phyloP scores from a whole-genome alignment of 1,140 invertebrate genomes.

The Metaphire vulgaris region DNA sequence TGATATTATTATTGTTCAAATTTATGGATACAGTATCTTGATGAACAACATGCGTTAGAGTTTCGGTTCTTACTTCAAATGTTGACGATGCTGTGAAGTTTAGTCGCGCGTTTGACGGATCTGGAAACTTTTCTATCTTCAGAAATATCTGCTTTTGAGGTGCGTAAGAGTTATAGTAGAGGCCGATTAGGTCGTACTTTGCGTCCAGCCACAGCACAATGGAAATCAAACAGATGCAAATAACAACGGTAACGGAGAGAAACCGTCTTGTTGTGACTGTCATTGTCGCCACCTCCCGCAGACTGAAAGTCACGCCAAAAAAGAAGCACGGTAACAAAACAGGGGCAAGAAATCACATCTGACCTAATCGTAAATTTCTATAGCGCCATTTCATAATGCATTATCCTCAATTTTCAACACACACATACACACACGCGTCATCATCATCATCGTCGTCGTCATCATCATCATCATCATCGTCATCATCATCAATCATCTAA shows the following conservation, averaged over 20 bases:
- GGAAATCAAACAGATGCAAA: neutral
- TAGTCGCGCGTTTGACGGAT: no score
- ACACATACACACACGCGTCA: neutral
- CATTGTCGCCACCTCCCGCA: neutral
- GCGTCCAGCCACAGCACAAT: no score
- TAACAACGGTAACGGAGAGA: neutral
- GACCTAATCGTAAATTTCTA: neutral
- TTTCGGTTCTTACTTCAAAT: no score
- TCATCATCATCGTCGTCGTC: neutral
- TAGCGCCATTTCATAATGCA: neutral
- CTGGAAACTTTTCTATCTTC: no score
- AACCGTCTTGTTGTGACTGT: neutral
- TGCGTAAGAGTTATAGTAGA: no score
- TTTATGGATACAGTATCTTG: neutral
- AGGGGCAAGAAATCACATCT: neutral
- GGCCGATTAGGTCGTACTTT: no score
- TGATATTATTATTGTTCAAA: neutral
- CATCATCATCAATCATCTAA: neutral
- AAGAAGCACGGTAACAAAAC: no score
- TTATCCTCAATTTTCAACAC: neutral
- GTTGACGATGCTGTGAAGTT: no score
- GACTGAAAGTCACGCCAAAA: no score
- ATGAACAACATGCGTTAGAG: neutral
- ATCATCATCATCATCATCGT: constrained; percentile 1
- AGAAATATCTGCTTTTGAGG: no score